phyloP scores from a whole-genome alignment of 2,888 invertebrate species.

The Spisula subtruncata region DNA sequence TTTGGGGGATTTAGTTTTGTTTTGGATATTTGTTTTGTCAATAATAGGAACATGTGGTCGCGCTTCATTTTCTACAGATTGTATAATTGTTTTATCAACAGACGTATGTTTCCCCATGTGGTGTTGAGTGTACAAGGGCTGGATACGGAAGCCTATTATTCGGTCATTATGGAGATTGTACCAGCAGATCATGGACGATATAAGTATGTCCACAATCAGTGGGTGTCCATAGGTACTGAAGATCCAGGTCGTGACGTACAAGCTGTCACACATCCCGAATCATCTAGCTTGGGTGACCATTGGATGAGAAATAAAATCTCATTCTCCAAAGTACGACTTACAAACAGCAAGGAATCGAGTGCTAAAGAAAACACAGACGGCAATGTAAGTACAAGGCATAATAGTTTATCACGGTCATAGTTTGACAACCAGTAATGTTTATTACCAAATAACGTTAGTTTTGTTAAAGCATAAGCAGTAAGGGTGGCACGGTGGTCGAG shows the following conservation, averaged over 20 bases:
- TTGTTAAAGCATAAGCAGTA: too few species aligned
- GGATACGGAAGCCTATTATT: slow-evolving; percentile 61
- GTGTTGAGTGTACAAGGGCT: slow-evolving; percentile 70
- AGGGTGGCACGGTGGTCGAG: too few species aligned
- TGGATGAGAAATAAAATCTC: slow-evolving; percentile 86
- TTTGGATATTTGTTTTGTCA: too few species aligned
- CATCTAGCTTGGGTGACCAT: slow-evolving; percentile 86
- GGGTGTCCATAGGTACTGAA: slow-evolving; percentile 75
- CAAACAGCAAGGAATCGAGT: slow-evolving; percentile 85
- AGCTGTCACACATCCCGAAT: slow-evolving; percentile 87
- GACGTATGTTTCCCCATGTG: slow-evolving; percentile 80
- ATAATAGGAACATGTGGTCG: too few species aligned
- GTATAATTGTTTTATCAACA: slow-evolving; percentile 44
- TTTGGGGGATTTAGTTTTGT: too few species aligned
- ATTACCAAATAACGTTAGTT: too few species aligned
- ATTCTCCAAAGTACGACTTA: slow-evolving; percentile 85
- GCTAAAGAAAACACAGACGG: slow-evolving; percentile 68
- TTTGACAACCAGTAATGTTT: too few species aligned
- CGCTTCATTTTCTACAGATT: background rate
- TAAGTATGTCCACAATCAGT: slow-evolving; percentile 75
- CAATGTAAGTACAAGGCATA: slow-evolving; percentile 73
- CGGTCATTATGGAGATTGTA: slow-evolving; percentile 69
- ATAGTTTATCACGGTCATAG: too few species aligned
- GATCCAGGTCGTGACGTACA: slow-evolving; percentile 63
- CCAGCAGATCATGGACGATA: slow-evolving; percentile 75